These are phyloP conservation scores for Tyrophagus putrescentiae DNA, from an alignment of 1,140 invertebrate species.

Conservation along the genomic window DNA sequence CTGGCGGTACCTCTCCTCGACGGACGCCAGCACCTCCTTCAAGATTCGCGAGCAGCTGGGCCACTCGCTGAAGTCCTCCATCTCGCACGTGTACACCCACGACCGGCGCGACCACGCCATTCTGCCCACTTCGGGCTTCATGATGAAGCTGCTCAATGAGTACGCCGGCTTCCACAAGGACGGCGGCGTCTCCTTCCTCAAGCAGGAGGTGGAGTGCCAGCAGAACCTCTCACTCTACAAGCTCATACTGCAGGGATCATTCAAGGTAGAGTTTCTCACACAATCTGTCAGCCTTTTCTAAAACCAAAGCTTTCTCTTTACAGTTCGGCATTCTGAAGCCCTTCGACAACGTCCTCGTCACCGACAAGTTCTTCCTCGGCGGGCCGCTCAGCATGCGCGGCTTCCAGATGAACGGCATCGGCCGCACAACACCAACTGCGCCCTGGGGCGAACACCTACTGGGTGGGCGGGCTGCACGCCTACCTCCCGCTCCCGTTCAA, in stretches of 20 bases:
- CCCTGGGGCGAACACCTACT: constrained; percentile 49
- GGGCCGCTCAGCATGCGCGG: constrained; percentile 67
- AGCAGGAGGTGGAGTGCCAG: constrained; percentile 62
- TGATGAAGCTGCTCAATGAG: constrained; percentile 50
- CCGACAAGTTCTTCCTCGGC: constrained; percentile 70
- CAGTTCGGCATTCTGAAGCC: constrained; percentile 44
- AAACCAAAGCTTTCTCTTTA: not conserved
- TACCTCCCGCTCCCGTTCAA: constrained; percentile 70
- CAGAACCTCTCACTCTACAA: constrained; percentile 41
- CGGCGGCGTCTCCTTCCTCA: constrained; percentile 67
- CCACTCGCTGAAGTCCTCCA: constrained; percentile 63
- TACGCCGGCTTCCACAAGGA: constrained; percentile 56
- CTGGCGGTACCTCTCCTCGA: constrained; percentile 52
- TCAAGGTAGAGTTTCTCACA: constrained; percentile 37
- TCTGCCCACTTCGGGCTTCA: constrained; percentile 53
- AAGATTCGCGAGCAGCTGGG: constrained; percentile 64
- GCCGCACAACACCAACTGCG: constrained; percentile 55
- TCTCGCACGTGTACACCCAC: constrained; percentile 55
- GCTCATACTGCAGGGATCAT: constrained; percentile 49
- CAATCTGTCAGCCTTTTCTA: not conserved
- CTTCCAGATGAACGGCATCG: constrained; percentile 62
- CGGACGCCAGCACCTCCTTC: constrained; percentile 50
- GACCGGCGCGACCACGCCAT: constrained; percentile 62
- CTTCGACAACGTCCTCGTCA: constrained; percentile 43
- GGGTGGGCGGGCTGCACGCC: constrained; percentile 59